Conservation (phyloP, 2,888 invertebrate genomes). For the Lithophane semibrunnea region DNA sequence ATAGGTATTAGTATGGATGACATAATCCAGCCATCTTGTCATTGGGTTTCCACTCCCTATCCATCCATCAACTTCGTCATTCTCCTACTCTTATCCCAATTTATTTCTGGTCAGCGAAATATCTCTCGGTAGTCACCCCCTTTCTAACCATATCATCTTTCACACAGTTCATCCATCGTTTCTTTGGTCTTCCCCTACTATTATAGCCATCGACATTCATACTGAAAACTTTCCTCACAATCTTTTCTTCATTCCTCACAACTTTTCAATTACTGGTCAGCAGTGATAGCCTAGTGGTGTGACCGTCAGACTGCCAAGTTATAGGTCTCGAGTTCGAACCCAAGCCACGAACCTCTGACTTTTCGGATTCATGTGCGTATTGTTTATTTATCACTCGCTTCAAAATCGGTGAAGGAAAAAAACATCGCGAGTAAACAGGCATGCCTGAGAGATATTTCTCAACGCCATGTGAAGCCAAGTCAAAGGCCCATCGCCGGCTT, state of each 20-base stretch:
- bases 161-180: background rate
- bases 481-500: too few species aligned
- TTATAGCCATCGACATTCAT: background rate
- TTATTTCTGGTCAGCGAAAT: background rate
- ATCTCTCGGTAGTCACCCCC: background rate
- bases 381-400: too few species aligned
- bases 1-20: too few species aligned
- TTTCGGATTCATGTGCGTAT: too few species aligned
- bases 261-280: background rate
- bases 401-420: too few species aligned
- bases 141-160: background rate
- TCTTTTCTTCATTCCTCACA: background rate
- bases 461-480: too few species aligned
- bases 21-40: background rate
- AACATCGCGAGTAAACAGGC: too few species aligned
- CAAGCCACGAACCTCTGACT: too few species aligned
- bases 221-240: background rate
- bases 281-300: too few species aligned
- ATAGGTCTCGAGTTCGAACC: too few species aligned
- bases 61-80: background rate
- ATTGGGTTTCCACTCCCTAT: background rate
- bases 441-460: too few species aligned
- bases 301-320: too few species aligned
- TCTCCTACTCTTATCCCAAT: background rate
- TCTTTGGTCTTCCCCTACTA: background rate